These are phyloP conservation scores for Limnephilus auricula DNA, from an alignment of 2,888 invertebrate genomes.

Conservation along the genomic window DNA sequence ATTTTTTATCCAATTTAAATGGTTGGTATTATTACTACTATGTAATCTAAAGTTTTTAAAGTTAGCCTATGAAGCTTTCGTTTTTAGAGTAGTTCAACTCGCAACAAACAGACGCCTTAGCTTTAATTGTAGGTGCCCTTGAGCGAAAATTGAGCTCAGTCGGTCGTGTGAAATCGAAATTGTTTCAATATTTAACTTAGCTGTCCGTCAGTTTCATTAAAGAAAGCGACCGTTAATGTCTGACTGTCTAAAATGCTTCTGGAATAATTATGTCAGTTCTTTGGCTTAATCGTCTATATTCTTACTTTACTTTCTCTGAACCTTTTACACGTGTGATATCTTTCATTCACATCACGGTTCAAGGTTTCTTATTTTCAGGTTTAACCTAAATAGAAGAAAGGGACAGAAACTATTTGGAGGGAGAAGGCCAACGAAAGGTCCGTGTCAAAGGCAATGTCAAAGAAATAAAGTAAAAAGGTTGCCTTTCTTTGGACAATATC, in stretches of 20 bases:
- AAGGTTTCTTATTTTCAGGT: not conserved
- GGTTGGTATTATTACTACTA: no score
- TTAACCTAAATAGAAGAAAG: not conserved
- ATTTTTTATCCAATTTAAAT: no score
- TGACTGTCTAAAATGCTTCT: not conserved
- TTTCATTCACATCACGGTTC: not conserved
- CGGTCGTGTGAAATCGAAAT: not conserved
- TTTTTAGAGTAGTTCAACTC: no score
- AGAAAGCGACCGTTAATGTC: not conserved
- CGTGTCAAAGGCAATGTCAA: not conserved
- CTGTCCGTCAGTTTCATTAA: not conserved
- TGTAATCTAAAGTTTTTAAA: no score
- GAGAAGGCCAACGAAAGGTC: not conserved
- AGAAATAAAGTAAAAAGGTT: not conserved
- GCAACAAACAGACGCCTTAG: no score
- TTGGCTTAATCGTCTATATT: not conserved
- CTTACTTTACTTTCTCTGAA: not conserved
- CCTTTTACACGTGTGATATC: not conserved
- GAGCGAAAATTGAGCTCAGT: not conserved
- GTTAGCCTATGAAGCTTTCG: no score
- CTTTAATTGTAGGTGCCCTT: not conserved
- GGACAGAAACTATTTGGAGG: not conserved
- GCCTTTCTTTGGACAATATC: not conserved
- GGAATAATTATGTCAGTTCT: not conserved
- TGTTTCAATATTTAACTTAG: not conserved